Evolutionary conservation across 2,888 invertebrate genomes (phyloP).

Genomic region (Germaria angustata): DNA sequence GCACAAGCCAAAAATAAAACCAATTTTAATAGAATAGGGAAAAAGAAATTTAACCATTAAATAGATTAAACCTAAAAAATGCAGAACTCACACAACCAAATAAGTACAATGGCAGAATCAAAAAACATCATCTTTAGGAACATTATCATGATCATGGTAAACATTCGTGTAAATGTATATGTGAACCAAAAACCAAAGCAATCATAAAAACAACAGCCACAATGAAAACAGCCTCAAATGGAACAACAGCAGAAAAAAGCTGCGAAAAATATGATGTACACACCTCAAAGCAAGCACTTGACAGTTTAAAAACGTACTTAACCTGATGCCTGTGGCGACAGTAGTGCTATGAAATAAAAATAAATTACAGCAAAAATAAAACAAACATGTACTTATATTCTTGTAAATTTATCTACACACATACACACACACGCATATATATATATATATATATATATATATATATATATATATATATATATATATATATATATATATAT

Average conservation of each 20-base stretch:
- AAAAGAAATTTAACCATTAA: not conserved
- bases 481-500: no score
- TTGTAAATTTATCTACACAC: no score
- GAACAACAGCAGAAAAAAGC: slow-evolving; percentile 6
- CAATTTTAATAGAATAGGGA: not conserved
- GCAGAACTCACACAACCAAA: slow-evolving; percentile 4
- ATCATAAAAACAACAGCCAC: slow-evolving; percentile 1
- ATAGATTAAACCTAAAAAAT: slow-evolving; percentile 10
- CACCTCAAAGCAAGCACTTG: slow-evolving; percentile 73
- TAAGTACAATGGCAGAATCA: slow-evolving; percentile 8
- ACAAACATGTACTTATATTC: no score
- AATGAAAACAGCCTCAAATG: slow-evolving; percentile 28
- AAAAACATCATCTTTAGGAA: not conserved
- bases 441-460: no score
- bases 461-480: no score
- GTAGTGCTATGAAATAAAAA: slow-evolving; percentile 63
- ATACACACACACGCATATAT: no score
- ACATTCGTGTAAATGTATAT: slow-evolving; percentile 8
- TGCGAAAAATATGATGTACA: slow-evolving; percentile 24
- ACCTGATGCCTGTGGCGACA: slow-evolving; percentile 76
- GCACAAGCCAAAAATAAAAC: not conserved
- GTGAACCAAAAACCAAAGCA: slow-evolving; percentile 5
- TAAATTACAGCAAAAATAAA: slow-evolving; percentile 56
- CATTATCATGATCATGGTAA: slow-evolving; percentile 1
- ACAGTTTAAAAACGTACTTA: slow-evolving; percentile 78